A percentile compares a stretch with the other conserved stretches of the same genome.
Conservation (phyloP, 2,113 vertebrate species). For the Setophaga kirtlandii region DNA sequence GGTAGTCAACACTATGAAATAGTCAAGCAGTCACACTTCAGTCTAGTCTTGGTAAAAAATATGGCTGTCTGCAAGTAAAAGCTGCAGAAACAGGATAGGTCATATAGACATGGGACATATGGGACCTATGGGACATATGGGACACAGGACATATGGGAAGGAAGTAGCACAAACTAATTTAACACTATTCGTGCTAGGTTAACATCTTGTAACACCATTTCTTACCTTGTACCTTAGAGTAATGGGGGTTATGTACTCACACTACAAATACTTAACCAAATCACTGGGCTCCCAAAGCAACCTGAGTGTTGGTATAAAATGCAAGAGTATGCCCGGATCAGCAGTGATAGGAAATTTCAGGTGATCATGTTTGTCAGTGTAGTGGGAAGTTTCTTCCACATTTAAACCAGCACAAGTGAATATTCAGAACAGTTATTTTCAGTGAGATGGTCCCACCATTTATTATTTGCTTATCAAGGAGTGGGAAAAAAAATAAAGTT, state of each 20-base stretch:
- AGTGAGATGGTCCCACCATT: neutral
- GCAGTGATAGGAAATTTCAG: neutral
- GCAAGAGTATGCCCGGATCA: neutral
- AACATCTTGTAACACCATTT: fast-evolving
- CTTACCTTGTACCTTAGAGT: neutral
- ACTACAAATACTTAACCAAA: neutral
- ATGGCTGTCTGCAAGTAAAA: neutral
- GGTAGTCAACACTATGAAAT: neutral
- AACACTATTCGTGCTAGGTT: neutral
- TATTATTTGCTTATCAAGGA: neutral
- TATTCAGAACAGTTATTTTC: neutral
- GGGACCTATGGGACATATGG: neutral
- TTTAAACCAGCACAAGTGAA: neutral
- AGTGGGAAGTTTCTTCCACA: neutral
- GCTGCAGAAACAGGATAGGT: neutral
- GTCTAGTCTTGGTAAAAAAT: neutral
- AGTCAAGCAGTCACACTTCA: neutral
- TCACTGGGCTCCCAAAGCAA: neutral
- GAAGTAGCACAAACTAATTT: neutral
- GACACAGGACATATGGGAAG: neutral
- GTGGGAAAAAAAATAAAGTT: neutral
- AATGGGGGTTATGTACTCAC: neutral
- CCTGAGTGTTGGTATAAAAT: neutral
- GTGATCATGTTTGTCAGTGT: neutral
- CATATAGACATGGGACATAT: neutral